Evolutionary conservation across 2,797 vertebrate genomes (phyloP), one percentile per base, ranked within the genome.

Genomic region (Tauraco hartlaubi): DNA sequence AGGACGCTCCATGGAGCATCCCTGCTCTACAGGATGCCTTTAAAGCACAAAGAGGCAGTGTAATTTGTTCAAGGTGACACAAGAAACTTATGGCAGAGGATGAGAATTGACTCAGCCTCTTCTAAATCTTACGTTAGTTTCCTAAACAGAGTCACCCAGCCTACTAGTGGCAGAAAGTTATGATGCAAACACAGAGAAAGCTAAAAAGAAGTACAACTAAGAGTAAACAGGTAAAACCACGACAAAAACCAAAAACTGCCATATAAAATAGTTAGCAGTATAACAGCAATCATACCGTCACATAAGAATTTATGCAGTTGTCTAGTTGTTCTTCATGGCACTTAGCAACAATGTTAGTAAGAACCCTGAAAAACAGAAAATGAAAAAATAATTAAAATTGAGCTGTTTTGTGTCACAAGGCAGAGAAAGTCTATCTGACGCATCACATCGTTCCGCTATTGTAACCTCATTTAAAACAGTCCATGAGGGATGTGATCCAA

Each of bases 291-390:
- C 94, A 26, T 98, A 98, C 99, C 99, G 98, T 99, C 96, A 99
- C 98, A 7, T 99, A 99, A 2, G 99, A 99, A 94, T 99, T 98
- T 94, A 99, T 98, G 67, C 98, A 99, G 89, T 98, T 98, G 94
- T 99, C 99, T 75, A 99, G 97, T 51, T 99, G 99, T 90, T 99
- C 99, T 94, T 99, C 99, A 11, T 99, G 99, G 97, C 99, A 99
- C 97, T 99, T 99, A 83, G 99, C 98, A 96, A 99, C 98, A 86
- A 99, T 98, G 94, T 99, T 98, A 21, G 99, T 98, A 94, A 99
- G 98, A 81, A 99, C 99, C 97, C 99, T 99, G 97, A 19, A 97
- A 97, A 94, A 85, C 15, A 92, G 71, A 58, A 16, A 55, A 66
- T 64, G 1, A 3, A 41, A 12, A 28, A 26, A 21, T 11, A 5